Percentiles rank a stretch among this genome's conserved stretches.
Evolutionary conservation across 1,140 invertebrate genomes (phyloP).

Genomic region (Diprion similis): DNA sequence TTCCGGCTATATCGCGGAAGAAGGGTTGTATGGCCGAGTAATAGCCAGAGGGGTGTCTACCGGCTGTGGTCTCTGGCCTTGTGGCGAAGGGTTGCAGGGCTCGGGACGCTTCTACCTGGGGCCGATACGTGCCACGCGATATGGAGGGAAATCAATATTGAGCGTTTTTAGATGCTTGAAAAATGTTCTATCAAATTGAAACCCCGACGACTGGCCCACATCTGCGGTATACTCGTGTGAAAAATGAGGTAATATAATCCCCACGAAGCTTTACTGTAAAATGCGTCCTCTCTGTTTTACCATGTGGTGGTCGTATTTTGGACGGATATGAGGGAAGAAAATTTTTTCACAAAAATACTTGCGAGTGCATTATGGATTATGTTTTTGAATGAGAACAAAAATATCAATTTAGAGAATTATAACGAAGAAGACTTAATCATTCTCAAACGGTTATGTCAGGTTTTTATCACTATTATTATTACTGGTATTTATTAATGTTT

Average conservation of each 20-base stretch:
- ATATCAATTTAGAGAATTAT: no score
- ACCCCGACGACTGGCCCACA: neutral
- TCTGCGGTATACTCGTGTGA: neutral
- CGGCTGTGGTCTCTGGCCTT: slow-evolving; percentile 4
- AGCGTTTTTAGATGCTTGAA: slow-evolving; percentile 19
- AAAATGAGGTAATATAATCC: neutral
- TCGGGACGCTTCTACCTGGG: neutral
- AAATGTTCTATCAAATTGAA: slow-evolving; percentile 2
- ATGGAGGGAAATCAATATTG: slow-evolving; percentile 39
- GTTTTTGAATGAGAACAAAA: no score
- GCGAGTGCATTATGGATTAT: no score
- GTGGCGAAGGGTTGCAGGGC: slow-evolving; percentile 6
- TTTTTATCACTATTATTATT: no score
- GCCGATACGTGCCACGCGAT: slow-evolving; percentile 28
- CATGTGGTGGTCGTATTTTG: neutral
- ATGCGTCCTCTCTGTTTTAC: neutral
- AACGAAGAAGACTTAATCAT: no score
- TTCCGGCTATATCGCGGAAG: slow-evolving; percentile 34
- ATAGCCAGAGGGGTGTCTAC: slow-evolving; percentile 13
- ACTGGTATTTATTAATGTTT: no score
- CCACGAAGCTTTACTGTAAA: neutral
- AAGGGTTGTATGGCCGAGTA: slow-evolving; percentile 35
- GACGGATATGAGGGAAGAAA: no score
- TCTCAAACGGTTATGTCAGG: no score
- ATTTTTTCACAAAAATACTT: no score